Percentiles rank a stretch among this genome's conserved stretches.
Evolutionary conservation across 2,113 vertebrate species (phyloP).

Genomic region (Peucedramus taeniatus): DNA sequence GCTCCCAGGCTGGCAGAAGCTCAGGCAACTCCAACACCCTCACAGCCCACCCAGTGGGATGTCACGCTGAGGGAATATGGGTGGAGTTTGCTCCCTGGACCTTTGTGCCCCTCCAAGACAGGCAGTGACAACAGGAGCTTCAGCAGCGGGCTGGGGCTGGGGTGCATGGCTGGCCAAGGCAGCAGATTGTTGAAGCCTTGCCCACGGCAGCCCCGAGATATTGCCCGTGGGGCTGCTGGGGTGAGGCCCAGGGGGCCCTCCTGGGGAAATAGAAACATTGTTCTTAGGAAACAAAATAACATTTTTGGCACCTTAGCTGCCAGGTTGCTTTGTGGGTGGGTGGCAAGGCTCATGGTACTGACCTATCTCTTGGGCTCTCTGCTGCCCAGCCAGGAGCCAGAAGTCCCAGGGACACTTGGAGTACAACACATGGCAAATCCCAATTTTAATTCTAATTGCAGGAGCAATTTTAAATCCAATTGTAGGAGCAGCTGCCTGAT

Average conservation of each 20-base stretch:
- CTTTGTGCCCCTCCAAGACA: not conserved
- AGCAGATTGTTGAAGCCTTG: not conserved
- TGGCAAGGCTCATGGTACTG: not conserved
- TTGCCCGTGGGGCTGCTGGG: accelerated
- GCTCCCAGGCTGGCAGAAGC: not conserved
- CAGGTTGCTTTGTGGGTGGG: not conserved
- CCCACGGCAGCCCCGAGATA: not conserved
- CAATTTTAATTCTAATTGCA: not conserved
- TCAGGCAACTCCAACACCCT: not conserved
- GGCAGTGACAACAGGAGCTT: not conserved
- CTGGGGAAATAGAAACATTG: not conserved
- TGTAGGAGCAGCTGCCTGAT: not conserved
- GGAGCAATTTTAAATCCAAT: too few relatives aligned
- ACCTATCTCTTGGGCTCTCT: not conserved
- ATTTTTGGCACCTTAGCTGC: not conserved
- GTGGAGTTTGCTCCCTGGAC: not conserved
- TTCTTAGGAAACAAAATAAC: not conserved
- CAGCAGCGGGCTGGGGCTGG: accelerated
- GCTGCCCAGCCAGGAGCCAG: not conserved
- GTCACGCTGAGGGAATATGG: accelerated
- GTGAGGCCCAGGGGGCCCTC: accelerated
- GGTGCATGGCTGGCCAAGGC: not conserved
- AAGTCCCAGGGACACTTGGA: not conserved
- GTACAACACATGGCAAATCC: not conserved
- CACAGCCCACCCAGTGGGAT: not conserved